Evolutionary conservation across 2,888 invertebrate genomes (phyloP).

Genomic region (Sipunculus nudus): DNA sequence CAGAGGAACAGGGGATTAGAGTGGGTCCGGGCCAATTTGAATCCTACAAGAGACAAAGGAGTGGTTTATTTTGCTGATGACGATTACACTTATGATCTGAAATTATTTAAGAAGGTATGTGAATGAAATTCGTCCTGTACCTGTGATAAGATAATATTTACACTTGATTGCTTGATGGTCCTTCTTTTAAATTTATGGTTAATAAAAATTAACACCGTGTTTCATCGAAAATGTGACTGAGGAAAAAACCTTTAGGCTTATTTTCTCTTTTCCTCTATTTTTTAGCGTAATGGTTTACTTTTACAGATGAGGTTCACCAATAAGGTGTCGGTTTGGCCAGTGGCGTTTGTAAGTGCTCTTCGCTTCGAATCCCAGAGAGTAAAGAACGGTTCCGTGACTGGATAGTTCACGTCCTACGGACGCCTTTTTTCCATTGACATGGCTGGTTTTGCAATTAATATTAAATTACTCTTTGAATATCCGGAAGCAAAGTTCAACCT

Average conservation of each 20-base stretch:
- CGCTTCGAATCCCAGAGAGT: slow-evolving; percentile 90
- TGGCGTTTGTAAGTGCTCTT: slow-evolving; percentile 94
- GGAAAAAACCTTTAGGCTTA: too few species aligned
- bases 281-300: too few species aligned
- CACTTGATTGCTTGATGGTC: too few species aligned
- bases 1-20: slow-evolving; percentile 69
- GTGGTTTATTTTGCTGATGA: slow-evolving; percentile 97
- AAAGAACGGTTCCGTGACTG: too few species aligned
- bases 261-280: too few species aligned
- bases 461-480: slow-evolving; percentile 64
- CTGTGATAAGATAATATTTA: too few species aligned
- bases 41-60: slow-evolving; percentile 72
- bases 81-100: slow-evolving; percentile 91
- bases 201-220: too few species aligned
- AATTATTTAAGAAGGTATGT: slow-evolving; percentile 87
- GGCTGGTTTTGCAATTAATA: slow-evolving; percentile 89
- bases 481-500: slow-evolving; percentile 74
- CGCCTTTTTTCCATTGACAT: slow-evolving; percentile 96
- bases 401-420: slow-evolving; percentile 84
- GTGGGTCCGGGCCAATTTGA: slow-evolving; percentile 79
- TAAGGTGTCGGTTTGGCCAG: slow-evolving; percentile 88
- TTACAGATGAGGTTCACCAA: slow-evolving; percentile 74
- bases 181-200: too few species aligned
- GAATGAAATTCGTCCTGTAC: too few species aligned
- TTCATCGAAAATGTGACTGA: too few species aligned